These are phyloP conservation scores for Etheostoma perlongum DNA, from an alignment of 2,797 vertebrate genomes.

Conservation along the genomic window DNA sequence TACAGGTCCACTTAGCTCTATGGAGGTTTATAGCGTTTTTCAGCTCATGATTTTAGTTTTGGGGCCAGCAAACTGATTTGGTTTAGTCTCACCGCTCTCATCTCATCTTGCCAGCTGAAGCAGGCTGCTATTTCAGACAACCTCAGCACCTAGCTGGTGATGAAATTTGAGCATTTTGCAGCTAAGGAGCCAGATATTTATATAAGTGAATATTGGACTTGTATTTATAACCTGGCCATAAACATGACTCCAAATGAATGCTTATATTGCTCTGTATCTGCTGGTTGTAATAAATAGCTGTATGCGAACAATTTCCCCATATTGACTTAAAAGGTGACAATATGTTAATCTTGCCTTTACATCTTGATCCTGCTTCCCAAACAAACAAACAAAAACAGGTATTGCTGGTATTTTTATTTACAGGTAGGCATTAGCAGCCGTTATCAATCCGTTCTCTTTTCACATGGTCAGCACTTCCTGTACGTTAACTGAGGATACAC, in stretches of 20 bases:
- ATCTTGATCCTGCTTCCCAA: neutral
- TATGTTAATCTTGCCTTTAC: neutral
- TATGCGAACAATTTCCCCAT: neutral
- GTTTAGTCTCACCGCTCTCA: neutral
- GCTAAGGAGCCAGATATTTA: too few species aligned
- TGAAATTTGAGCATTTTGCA: neutral
- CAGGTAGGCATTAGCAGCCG: neutral
- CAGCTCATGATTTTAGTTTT: slow-evolving; percentile 1
- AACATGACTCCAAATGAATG: neutral
- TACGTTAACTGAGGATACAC: neutral
- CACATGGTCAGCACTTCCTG: neutral
- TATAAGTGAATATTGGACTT: neutral
- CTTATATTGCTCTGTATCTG: neutral
- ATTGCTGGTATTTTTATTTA: neutral
- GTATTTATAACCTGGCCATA: neutral
- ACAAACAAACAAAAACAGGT: neutral
- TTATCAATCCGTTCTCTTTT: neutral
- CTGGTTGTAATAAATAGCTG: slow-evolving; percentile 2
- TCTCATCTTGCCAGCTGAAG: neutral
- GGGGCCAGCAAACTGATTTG: too few species aligned
- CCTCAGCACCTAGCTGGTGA: neutral
- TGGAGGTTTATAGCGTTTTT: neutral
- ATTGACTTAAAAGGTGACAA: neutral
- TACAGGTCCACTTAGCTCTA: neutral
- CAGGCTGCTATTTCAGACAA: neutral